Evolutionary conservation across 2,797 vertebrate species (phyloP).

Genomic region (Tangara arthus): DNA sequence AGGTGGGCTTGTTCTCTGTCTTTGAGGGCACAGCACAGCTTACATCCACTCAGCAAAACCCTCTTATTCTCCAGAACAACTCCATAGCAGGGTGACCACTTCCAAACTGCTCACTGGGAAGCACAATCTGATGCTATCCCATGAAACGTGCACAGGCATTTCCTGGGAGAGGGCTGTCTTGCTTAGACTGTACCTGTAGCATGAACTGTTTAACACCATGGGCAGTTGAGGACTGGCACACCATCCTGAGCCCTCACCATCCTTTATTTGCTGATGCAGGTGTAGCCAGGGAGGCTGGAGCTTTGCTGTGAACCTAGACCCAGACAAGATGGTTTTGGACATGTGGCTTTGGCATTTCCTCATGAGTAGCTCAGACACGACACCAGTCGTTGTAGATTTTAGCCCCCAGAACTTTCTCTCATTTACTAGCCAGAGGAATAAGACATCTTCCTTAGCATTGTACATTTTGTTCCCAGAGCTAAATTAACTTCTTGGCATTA

Average conservation of each 20-base stretch:
- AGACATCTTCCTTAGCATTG: not conserved
- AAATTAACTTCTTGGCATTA: conserved; percentile 35
- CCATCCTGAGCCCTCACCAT: not conserved
- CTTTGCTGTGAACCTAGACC: not conserved
- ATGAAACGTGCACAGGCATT: not conserved
- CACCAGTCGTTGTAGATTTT: not conserved
- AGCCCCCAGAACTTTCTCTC: not conserved
- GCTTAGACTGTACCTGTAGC: not conserved
- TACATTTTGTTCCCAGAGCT: conserved; percentile 27
- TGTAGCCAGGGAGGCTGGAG: not conserved
- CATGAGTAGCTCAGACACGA: not conserved
- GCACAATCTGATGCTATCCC: not conserved
- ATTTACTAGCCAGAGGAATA: not conserved
- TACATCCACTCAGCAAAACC: not conserved
- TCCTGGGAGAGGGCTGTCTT: not conserved
- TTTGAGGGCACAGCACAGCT: not conserved
- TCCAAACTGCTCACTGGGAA: not conserved
- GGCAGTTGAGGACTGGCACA: not conserved
- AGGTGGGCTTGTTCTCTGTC: not conserved
- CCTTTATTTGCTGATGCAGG: not conserved
- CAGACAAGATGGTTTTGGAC: not conserved
- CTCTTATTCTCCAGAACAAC: not conserved
- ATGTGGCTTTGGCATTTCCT: not conserved
- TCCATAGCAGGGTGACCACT: not conserved
- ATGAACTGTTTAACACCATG: not conserved